phyloP scores from a whole-genome alignment of 2,888 invertebrate species.

The Ornithoptera priamus region DNA sequence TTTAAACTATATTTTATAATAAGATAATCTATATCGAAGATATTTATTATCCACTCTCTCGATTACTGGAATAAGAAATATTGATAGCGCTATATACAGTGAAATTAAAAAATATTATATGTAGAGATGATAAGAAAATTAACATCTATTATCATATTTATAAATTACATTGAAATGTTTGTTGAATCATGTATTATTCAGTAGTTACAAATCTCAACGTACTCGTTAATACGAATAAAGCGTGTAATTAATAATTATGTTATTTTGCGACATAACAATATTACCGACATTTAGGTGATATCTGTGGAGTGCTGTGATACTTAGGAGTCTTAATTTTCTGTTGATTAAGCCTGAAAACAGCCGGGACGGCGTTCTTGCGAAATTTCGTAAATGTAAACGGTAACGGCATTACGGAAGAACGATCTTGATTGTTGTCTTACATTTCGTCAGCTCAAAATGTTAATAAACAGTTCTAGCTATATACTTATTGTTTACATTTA shows the following conservation, averaged over 20 bases:
- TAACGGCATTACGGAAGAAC: slow-evolving; percentile 15
- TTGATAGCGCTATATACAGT: too few relatives aligned
- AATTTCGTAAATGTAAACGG: slow-evolving; percentile 21
- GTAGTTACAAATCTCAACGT: not conserved
- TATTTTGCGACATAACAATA: slow-evolving; percentile 15
- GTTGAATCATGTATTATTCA: not conserved
- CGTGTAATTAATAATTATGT: slow-evolving; percentile 4
- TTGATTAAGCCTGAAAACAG: slow-evolving; percentile 29
- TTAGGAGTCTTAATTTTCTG: slow-evolving; percentile 26
- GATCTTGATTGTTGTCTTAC: slow-evolving; percentile 9
- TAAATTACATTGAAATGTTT: too few relatives aligned
- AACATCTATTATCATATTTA: too few relatives aligned
- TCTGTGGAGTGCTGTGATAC: slow-evolving; percentile 14
- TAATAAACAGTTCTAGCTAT: not conserved
- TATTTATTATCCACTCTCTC: too few relatives aligned
- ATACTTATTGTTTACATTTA: not conserved
- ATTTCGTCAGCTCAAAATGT: slow-evolving; percentile 16
- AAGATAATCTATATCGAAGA: too few relatives aligned
- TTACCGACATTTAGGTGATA: slow-evolving; percentile 16
- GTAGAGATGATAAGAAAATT: too few relatives aligned
- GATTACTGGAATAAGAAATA: too few relatives aligned
- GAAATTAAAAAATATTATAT: too few relatives aligned
- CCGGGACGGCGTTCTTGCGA: not conserved
- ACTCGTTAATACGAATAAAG: not conserved
- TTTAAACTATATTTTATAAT: too few relatives aligned